phyloP scores from a whole-genome alignment of 1,140 invertebrate species.

The Rhizoglyphus robini region DNA sequence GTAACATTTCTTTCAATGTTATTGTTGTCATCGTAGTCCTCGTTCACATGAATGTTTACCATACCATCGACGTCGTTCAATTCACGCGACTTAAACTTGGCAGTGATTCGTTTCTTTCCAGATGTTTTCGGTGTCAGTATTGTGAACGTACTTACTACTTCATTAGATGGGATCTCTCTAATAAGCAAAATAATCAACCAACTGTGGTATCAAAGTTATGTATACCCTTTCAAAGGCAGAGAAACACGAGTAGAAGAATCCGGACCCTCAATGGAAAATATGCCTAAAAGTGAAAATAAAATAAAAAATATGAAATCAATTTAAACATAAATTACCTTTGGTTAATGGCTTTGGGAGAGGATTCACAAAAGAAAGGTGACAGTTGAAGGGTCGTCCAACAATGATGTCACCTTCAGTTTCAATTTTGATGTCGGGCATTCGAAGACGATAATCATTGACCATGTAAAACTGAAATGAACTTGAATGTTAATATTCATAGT shows the following conservation, averaged over 20 bases:
- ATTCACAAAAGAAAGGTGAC: slow-evolving; percentile 57
- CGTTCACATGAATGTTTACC: slow-evolving; percentile 33
- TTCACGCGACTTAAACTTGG: slow-evolving; percentile 65
- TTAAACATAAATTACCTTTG: too few relatives aligned
- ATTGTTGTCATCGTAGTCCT: neutral
- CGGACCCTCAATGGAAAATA: slow-evolving; percentile 62
- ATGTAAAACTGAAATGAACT: slow-evolving; percentile 52
- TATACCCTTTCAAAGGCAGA: slow-evolving; percentile 45
- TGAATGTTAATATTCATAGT: neutral
- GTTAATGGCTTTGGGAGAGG: slow-evolving; percentile 60
- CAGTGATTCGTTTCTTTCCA: slow-evolving; percentile 58
- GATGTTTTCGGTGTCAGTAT: slow-evolving; percentile 49
- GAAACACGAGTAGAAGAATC: slow-evolving; percentile 44
- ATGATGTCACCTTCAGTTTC: slow-evolving; percentile 43
- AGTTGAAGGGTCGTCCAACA: slow-evolving; percentile 48
- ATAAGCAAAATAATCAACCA: slow-evolving; percentile 10
- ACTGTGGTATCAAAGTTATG: neutral
- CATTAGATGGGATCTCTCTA: slow-evolving; percentile 45
- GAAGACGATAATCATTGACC: slow-evolving; percentile 71
- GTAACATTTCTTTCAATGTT: neutral
- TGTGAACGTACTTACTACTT: slow-evolving; percentile 51
- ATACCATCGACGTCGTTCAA: slow-evolving; percentile 70
- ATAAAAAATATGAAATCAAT: too few relatives aligned
- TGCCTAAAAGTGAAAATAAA: too few relatives aligned
- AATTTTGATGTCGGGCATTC: slow-evolving; percentile 76